Evolutionary conservation across 2,113 vertebrate genomes (phyloP), one percentile per base, ranked within the genome.

Genomic region (Brachyhypopomus occidentalis): DNA sequence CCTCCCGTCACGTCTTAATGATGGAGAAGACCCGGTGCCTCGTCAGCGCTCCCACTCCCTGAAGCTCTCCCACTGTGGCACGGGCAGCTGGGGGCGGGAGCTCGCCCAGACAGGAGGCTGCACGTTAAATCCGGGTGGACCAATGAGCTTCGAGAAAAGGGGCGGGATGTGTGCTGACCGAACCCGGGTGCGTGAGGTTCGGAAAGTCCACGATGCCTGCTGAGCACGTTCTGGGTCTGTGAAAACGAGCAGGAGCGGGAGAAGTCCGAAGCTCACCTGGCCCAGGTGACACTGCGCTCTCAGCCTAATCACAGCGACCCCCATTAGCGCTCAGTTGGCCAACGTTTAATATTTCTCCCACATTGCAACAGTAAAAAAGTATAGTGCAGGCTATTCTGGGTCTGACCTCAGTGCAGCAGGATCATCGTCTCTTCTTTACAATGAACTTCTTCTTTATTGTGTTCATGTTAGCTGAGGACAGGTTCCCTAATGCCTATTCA

Each of bases 1-100:
- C 79, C 79, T 84, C 58, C 88, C 79, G 75, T 89, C 85, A 69
- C 77, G 81, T 69, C 38, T 62, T 3, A 71, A 76, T 38, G 34
- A 75, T 66, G 77, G 80, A 82, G 77, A n/a, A 22, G 16, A 11
- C 45, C 9, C 12, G 45, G 59, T 52, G 71, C 7, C 60, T 64
- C 30, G 41, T 41, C 27, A 23, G 48, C 60, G 12, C n/a, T n/a
- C n/a, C n/a, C n/a, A 27, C 59, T 30, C 30, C 70, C 70, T 23
- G 60, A 56, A 36, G 64, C 66, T 56, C 79, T 62, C 79, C 74
- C 60, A 74, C n/a, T 66, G 59, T 52, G 41, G 64, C 30, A 60
- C 45, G n/a, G n/a, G 25, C 63, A 58, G 25, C 64, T 41, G 66
- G 58, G 66, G 59, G 70, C 19, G 41, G 77, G 60, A 17, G 41